Evolutionary conservation across 2,797 vertebrate genomes (phyloP).

Genomic region (Darevskia mixta): DNA sequence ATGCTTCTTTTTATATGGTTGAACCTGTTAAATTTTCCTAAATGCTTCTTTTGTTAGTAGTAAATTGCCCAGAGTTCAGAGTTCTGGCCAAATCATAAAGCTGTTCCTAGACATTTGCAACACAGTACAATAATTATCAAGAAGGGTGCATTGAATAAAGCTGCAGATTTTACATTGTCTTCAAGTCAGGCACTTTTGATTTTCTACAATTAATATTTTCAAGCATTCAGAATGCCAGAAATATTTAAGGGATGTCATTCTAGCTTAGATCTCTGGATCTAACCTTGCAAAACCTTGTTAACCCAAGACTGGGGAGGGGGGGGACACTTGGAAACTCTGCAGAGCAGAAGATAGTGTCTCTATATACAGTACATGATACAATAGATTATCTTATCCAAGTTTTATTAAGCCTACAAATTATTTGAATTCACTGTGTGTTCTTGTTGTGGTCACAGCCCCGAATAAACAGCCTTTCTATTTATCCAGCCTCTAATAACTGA

Average conservation of each 20-base stretch:
- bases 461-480: slow-evolving; percentile 4
- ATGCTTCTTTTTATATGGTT: background rate
- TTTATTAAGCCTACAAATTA: background rate
- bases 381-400: background rate
- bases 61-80: background rate
- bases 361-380: background rate
- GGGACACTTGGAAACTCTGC: background rate
- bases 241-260: background rate
- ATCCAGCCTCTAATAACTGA: background rate
- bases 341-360: background rate
- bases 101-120: background rate
- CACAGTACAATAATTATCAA: background rate
- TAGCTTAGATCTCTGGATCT: background rate
- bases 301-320: too few relatives aligned
- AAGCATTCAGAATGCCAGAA: background rate
- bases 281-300: background rate
- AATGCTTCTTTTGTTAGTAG: background rate
- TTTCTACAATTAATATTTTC: background rate
- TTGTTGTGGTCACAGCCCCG: background rate
- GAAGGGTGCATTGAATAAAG: background rate
- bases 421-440: background rate
- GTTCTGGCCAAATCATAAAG: background rate
- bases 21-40: background rate
- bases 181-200: background rate
- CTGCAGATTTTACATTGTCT: background rate